Conservation (phyloP, 2,888 invertebrate genomes). For the Amaurobius ferox region DNA sequence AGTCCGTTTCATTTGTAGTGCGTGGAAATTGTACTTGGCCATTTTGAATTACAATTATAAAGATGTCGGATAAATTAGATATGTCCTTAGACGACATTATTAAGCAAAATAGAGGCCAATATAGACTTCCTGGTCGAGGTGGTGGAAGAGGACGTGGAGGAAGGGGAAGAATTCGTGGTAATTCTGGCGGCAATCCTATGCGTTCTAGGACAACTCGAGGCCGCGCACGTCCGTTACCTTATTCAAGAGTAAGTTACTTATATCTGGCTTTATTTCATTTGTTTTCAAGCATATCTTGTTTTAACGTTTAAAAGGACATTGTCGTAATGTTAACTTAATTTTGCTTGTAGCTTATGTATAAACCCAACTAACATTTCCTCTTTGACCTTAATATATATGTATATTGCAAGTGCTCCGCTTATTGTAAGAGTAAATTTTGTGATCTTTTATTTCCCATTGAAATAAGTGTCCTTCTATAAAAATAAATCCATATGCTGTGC, state of each 20-base stretch:
- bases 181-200: slow-evolving; percentile 50
- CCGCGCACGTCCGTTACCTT: slow-evolving; percentile 57
- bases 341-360: too few relatives aligned
- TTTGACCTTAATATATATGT: too few relatives aligned
- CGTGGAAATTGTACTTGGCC: background rate
- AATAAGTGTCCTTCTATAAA: too few relatives aligned
- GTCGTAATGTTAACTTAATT: too few relatives aligned
- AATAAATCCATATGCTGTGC: too few relatives aligned
- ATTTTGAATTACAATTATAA: background rate
- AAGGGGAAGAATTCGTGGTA: slow-evolving; percentile 65
- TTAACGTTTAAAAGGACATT: too few relatives aligned
- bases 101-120: slow-evolving; percentile 83
- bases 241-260: slow-evolving; percentile 84
- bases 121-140: slow-evolving; percentile 76
- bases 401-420: too few relatives aligned
- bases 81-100: slow-evolving; percentile 99
- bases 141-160: slow-evolving; percentile 76
- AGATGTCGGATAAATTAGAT: slow-evolving; percentile 96
- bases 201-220: slow-evolving; percentile 36
- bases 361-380: too few relatives aligned
- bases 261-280: slow-evolving; percentile 5
- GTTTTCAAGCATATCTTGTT: background rate
- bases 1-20: background rate
- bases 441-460: too few relatives aligned
- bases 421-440: too few relatives aligned